These are phyloP conservation scores for Taurulus bubalis DNA, from an alignment of 2,113 vertebrate genomes.

Conservation along the genomic window DNA sequence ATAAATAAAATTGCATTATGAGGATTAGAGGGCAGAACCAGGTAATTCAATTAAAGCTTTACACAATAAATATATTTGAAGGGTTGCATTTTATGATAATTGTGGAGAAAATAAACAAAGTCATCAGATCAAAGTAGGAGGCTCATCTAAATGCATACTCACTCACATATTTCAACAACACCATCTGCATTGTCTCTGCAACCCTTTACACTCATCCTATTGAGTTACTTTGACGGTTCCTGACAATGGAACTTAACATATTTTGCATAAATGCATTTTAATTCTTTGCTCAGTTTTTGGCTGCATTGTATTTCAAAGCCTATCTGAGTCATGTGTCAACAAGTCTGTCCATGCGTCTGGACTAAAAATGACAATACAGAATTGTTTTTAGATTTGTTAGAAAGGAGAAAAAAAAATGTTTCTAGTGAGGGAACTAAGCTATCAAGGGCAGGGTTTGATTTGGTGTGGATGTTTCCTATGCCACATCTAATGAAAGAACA, in stretches of 20 bases:
- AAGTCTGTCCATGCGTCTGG: conserved; percentile 7
- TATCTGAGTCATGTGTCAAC: conserved; percentile 36
- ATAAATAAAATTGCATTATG: not conserved
- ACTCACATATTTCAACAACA: conserved; percentile 54
- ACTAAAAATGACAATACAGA: not conserved
- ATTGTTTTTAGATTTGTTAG: conserved; percentile 9
- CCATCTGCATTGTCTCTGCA: conserved; percentile 52
- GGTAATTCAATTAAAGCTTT: not conserved
- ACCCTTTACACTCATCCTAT: conserved; percentile 34
- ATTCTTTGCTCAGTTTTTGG: conserved; percentile 36
- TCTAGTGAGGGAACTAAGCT: not conserved
- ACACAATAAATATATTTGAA: conserved; percentile 22
- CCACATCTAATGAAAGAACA: not conserved
- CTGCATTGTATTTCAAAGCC: conserved; percentile 33
- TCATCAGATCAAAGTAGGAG: conserved; percentile 38
- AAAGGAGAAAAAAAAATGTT: not conserved
- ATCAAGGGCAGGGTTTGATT: not conserved
- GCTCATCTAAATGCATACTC: conserved; percentile 62
- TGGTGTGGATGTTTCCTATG: not conserved
- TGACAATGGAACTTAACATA: conserved; percentile 49
- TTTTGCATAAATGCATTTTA: conserved; percentile 47
- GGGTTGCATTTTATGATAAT: conserved; percentile 26
- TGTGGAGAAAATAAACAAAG: conserved; percentile 8
- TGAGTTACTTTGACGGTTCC: conserved; percentile 51
- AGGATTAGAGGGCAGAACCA: not conserved